Base-by-base conservation (phyloP, 2,888 invertebrate genomes). In the Drosophila colorata region DNA sequence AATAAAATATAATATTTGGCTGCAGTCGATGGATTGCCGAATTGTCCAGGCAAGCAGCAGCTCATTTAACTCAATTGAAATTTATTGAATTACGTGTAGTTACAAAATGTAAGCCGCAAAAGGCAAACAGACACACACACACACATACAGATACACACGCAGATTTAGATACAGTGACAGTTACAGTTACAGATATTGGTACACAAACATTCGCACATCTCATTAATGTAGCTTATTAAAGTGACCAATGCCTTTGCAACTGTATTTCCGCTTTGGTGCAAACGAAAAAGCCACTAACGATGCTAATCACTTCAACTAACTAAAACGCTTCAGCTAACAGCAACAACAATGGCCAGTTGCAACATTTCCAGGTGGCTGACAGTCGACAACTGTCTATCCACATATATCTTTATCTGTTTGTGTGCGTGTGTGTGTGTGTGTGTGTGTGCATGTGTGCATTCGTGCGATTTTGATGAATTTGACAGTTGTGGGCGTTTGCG, bases 381-480 rank as follows among this genome's bases (percentile, higher is more conserved):
- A 79, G 72, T 67, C 77, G 77, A 74, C 74, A 86, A 83, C 78
- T 80, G 56, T 78, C 67, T 64, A 55, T 55, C 31, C 28, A 28
- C 28, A 28, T 28, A 1, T 57, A 58, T 47, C 28, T 33, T 25
- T 55, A 52, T 48, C 11, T 13, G n/a, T 51, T 28, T 49, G 18
- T 53, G 40, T 51, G 43, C 33, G 11, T 51, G 20, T 46, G 18
- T 40, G 9, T 47, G 40, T 47, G 40, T 8, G 46, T 49, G 31
- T n/a, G 18, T 55, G 63, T 41, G 38, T 40, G 38, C 63, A 51
- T 68, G 60, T 70, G 73, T 71, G 69, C 70, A 77, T 61, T 86
- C 86, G 90, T 90, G 90, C 83, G 88, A 90, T 90, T 90, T 90
- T 90, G 90, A 90, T 90, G 88, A 90, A 90, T 90, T 90, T 90